Base-by-base conservation (phyloP, 2,797 vertebrate species). In the Cynopterus sphinx region DNA sequence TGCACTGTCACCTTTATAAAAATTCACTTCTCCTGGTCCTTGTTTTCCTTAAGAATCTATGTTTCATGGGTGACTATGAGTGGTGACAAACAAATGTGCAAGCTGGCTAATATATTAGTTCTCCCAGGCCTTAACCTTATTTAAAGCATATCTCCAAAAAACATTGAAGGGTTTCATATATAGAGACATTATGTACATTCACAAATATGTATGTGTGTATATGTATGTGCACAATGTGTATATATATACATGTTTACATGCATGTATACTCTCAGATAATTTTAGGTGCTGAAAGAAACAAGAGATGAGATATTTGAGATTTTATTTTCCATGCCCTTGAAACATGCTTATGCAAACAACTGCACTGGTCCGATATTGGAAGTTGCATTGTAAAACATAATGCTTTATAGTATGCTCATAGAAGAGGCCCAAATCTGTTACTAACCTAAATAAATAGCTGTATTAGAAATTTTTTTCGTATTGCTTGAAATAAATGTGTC, bases 391-490 rank as follows among this genome's bases (percentile, higher is more conserved):
- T 57, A 67, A 94, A 93, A 89, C 63, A 36, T 19, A 73, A 8
- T 73, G 10, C 41, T 84, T 21, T 63, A 46, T 74, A 78, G 41
- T 89, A 81, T 46, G 67, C 63, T 93, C 70, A 49, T 16, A 87
- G 51, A 84, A 87, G n/a, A 83, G 59, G 12, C 16, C 28, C 36
- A 77, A 88, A 88, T 59, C 26, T 88, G 73, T 79, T 65, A 65
- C 28, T 26, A 63, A 46, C 22, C 36, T 77, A 94, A 85, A 57
- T 71, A 91, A 92, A 57, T 28, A 21, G 51, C 73, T 87, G 10
- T 85, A n/a, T 82, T 90, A 57, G 82, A 63, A 87, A 68, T 82
- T n/a, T n/a, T 53, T 83, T 92, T 77, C 33, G 22, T 75, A 33
- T 33, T 81, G 31, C 9, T 84, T 93, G 31, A 75, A 46, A 26